phyloP scores from a whole-genome alignment of 2,888 invertebrate genomes.

The Molorchus minor region DNA sequence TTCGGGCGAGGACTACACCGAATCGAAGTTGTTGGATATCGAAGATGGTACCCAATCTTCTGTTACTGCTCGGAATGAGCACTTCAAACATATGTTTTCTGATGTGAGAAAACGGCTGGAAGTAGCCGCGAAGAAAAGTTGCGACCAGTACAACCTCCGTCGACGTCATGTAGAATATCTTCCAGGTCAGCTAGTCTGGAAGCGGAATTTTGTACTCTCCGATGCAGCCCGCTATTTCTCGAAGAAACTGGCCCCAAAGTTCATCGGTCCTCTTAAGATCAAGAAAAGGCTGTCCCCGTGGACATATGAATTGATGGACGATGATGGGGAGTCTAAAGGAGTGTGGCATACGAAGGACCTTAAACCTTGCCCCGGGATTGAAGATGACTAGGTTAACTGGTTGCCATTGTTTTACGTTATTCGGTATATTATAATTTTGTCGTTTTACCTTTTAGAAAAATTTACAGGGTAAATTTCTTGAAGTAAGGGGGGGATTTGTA shows the following conservation, averaged over 20 bases:
- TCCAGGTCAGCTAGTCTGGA: background rate
- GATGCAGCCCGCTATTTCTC: background rate
- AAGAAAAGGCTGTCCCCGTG: slow-evolving; percentile 16
- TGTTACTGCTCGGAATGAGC: slow-evolving; percentile 5
- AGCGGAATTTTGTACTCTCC: background rate
- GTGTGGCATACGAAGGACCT: slow-evolving; percentile 26
- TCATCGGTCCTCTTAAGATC: background rate
- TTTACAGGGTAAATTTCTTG: too few relatives aligned
- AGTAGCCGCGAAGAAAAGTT: slow-evolving; percentile 5
- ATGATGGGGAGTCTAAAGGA: slow-evolving; percentile 18
- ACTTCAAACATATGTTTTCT: slow-evolving; percentile 6
- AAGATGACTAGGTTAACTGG: slow-evolving; percentile 5
- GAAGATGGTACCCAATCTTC: slow-evolving; percentile 2
- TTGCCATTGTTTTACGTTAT: too few relatives aligned
- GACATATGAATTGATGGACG: too few relatives aligned
- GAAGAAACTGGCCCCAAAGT: background rate
- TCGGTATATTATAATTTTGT: too few relatives aligned
- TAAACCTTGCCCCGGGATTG: slow-evolving; percentile 8
- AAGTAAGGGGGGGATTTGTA: slow-evolving; percentile 10
- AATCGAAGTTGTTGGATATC: background rate
- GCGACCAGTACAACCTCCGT: slow-evolving; percentile 16
- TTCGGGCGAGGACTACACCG: slow-evolving; percentile 7
- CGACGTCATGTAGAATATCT: slow-evolving; percentile 17
- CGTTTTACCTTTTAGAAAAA: slow-evolving; percentile 1
- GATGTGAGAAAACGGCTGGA: slow-evolving; percentile 7